Conservation (phyloP, 2,113 vertebrate species). For the Erythrolamprus reginae region DNA sequence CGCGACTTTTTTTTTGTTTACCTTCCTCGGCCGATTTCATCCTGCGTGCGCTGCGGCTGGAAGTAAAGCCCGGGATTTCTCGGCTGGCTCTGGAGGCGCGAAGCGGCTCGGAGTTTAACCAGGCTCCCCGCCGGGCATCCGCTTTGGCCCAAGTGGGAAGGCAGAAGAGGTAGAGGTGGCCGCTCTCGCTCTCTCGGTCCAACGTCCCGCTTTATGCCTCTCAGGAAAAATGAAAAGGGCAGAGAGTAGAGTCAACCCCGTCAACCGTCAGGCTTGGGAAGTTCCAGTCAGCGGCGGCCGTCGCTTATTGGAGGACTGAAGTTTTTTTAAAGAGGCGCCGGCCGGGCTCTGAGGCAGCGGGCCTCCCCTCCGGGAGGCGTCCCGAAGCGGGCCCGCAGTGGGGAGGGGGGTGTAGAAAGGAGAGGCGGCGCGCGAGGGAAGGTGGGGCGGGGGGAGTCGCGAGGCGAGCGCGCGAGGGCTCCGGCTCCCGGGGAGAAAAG, state of each 20-base stretch:
- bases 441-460: too few relatives aligned
- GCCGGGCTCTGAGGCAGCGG: neutral
- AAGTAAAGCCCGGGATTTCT: constrained; percentile 52
- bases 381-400: neutral
- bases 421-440: neutral
- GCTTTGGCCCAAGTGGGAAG: constrained; percentile 16
- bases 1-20: constrained; percentile 46
- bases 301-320: neutral
- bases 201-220: neutral
- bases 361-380: neutral
- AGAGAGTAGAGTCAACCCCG: neutral
- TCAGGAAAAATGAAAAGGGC: neutral
- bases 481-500: constrained; percentile 6
- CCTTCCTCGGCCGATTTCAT: constrained; percentile 96
- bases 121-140: constrained; percentile 70
- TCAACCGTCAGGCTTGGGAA: neutral
- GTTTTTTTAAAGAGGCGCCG: neutral
- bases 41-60: constrained; percentile 30
- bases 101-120: constrained; percentile 67
- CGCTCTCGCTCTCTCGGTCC: neutral
- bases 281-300: neutral
- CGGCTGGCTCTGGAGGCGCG: constrained; percentile 65
- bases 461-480: neutral
- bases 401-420: too few relatives aligned
- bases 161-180: neutral